A percentile compares a stretch with the other conserved stretches of the same genome.
phyloP scores from a whole-genome alignment of 1,140 invertebrate species.

The Vollenhovia emeryi region DNA sequence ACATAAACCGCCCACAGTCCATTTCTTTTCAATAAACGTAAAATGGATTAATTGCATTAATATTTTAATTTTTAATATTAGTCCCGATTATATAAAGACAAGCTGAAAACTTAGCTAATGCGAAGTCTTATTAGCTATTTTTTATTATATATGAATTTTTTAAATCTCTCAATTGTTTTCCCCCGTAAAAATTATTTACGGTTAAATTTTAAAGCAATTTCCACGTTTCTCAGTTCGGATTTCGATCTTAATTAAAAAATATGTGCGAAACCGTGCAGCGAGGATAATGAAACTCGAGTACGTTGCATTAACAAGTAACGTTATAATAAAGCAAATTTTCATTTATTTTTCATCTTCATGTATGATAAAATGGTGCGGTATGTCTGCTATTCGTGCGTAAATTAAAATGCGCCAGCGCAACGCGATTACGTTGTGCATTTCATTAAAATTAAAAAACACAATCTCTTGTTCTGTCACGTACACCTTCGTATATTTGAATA shows the following conservation, averaged over 20 bases:
- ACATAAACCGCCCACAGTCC: not conserved
- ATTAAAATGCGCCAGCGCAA: constrained; percentile 28
- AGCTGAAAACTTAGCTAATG: not conserved
- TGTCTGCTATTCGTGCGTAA: constrained; percentile 21
- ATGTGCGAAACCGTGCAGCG: not conserved
- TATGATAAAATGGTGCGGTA: constrained; percentile 22
- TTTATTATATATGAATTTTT: not conserved
- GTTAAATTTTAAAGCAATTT: not conserved
- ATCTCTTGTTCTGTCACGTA: constrained; percentile 31
- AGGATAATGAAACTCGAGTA: constrained; percentile 8
- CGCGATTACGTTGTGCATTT: constrained; percentile 31
- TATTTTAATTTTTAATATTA: not conserved
- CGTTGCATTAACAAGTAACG: constrained; percentile 23
- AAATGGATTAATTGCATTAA: not conserved
- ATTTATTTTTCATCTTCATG: constrained; percentile 53
- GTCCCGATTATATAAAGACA: not conserved
- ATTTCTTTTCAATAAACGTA: not conserved
- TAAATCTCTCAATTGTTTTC: not conserved
- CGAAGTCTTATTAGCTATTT: not conserved
- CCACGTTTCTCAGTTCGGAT: not conserved
- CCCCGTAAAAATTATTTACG: not conserved
- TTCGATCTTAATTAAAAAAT: constrained; percentile 18
- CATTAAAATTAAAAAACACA: constrained; percentile 48
- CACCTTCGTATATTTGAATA: constrained; percentile 21
- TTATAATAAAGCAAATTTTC: constrained; percentile 39